Conservation (phyloP, 1,140 invertebrate genomes). For the Neodiprion pinetum region DNA sequence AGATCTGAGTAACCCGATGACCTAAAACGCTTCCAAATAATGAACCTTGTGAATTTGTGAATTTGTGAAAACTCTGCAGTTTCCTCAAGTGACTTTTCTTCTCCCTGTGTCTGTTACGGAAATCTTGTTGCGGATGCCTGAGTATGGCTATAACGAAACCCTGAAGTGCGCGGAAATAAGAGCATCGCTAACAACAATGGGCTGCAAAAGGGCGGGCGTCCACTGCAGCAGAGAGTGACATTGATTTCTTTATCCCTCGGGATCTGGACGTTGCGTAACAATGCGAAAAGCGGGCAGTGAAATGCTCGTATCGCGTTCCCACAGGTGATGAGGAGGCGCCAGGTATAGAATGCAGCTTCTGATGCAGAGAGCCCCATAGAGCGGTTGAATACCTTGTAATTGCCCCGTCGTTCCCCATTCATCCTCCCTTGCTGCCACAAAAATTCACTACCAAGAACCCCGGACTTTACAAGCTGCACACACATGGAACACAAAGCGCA, state of each 20-base stretch:
- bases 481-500: constrained; percentile 30
- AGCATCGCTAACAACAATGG: too few species aligned
- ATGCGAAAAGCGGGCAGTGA: constrained; percentile 36
- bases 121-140: too few species aligned
- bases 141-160: too few species aligned
- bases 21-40: too few species aligned
- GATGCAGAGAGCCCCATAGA: constrained; percentile 32
- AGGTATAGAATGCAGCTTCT: constrained; percentile 40
- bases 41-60: too few species aligned
- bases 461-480: constrained; percentile 23
- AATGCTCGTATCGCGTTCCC: constrained; percentile 48
- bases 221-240: neutral
- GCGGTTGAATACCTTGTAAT: constrained; percentile 50
- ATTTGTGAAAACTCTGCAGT: too few species aligned
- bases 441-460: neutral
- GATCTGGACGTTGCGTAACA: constrained; percentile 43
- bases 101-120: too few species aligned
- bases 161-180: too few species aligned
- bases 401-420: constrained; percentile 40
- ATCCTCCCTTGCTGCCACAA: constrained; percentile 11
- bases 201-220: neutral
- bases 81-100: too few species aligned
- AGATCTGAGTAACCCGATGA: too few species aligned
- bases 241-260: constrained; percentile 2
- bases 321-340: constrained; percentile 52